A percentile compares a stretch with the other conserved stretches of the same genome.
These are phyloP conservation scores for Tromatobia lineatoria DNA, from an alignment of 2,888 invertebrate species.

Conservation along the genomic window DNA sequence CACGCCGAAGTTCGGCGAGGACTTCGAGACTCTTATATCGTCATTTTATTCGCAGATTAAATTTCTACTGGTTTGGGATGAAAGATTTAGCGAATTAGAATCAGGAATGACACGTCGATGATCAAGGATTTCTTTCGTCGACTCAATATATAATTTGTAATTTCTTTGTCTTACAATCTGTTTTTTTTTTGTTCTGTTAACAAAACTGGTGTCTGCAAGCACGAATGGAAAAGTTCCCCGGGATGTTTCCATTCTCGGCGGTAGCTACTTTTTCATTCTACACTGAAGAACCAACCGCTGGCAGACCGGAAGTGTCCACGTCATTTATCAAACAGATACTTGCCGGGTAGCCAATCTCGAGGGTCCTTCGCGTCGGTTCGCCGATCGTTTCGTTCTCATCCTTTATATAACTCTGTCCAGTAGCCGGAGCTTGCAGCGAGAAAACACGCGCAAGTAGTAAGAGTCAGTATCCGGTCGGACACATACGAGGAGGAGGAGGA, in stretches of 20 bases:
- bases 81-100: not conserved
- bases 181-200: not conserved
- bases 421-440: not conserved
- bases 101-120: too few relatives aligned
- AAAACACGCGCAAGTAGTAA: slow-evolving; percentile 21
- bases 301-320: slow-evolving; percentile 73
- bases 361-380: slow-evolving; percentile 6
- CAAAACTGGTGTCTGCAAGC: not conserved
- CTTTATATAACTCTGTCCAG: slow-evolving; percentile 21
- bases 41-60: not conserved
- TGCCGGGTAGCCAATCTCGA: slow-evolving; percentile 13
- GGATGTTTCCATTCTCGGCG: not conserved
- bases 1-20: not conserved
- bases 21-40: not conserved
- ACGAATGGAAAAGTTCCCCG: not conserved
- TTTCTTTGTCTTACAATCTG: not conserved
- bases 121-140: too few relatives aligned
- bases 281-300: not conserved
- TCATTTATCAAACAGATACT: slow-evolving; percentile 79
- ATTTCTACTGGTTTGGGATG: not conserved
- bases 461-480: slow-evolving; percentile 73
- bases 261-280: slow-evolving; percentile 10
- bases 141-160: too few relatives aligned
- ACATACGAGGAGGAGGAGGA: not conserved
- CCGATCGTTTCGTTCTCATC: slow-evolving; percentile 42